Percentiles rank a stretch among this genome's conserved stretches.
Evolutionary conservation across 1,140 invertebrate species (phyloP).

Genomic region (Papilio dardanus): DNA sequence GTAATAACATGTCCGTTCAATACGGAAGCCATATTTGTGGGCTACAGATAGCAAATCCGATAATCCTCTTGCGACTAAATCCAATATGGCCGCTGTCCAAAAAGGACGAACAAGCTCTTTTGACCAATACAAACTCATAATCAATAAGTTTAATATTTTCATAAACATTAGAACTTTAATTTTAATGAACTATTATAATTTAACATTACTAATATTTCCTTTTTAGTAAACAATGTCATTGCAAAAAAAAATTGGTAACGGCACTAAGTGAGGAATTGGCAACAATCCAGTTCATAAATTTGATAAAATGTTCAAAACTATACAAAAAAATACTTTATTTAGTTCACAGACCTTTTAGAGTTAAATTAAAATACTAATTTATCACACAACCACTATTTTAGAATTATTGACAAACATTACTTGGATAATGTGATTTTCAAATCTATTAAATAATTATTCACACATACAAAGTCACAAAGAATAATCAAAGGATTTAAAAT

Average conservation of each 20-base stretch:
- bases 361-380: neutral
- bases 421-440: neutral
- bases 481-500: too few relatives aligned
- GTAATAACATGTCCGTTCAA: conserved; percentile 12
- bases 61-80: conserved; percentile 60
- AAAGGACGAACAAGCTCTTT: conserved; percentile 32
- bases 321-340: neutral
- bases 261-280: conserved; percentile 2
- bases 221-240: too few relatives aligned
- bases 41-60: conserved; percentile 55
- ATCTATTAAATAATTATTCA: too few relatives aligned
- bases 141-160: neutral
- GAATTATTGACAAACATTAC: neutral
- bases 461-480: too few relatives aligned
- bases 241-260: neutral
- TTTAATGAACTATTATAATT: neutral
- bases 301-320: neutral
- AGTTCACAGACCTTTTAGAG: conserved; percentile 19
- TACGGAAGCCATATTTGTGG: conserved; percentile 49
- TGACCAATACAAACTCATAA: neutral
- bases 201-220: neutral
- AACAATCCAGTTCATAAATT: conserved; percentile 13
- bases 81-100: conserved; percentile 61
- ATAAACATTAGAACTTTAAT: neutral
- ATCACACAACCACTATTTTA: neutral